Base-by-base conservation (phyloP, 2,113 vertebrate species). In the Nerophis lumbriciformis region DNA sequence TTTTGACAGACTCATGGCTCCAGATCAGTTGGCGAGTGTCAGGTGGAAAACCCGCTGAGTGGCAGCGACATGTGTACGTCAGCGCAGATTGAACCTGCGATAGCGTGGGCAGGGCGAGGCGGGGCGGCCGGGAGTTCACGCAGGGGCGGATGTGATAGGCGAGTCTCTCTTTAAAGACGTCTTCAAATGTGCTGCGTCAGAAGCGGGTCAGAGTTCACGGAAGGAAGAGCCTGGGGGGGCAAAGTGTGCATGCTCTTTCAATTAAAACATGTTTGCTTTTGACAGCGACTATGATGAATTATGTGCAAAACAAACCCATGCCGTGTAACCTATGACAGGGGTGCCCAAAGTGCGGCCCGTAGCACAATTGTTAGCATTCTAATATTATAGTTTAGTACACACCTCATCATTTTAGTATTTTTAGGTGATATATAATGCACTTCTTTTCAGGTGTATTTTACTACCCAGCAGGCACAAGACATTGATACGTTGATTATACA, bases 51-150 rank as follows among this genome's bases (percentile, higher is more conserved):
- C 28, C 28, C 53, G n/a, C 10, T 66, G 78, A 84, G 50, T 78
- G 71, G 61, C 75, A 54, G 74, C 66, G 68, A 61, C 57, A 79
- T 73, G 73, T 84, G 82, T 73, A 50, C 63, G 65, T 63, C 9
- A 56, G 68, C 66, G 73, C 58, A 77, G 71, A 75, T 80, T 58
- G 48, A 67, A 74, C 66, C 4, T 68, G 63, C 19, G 54, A 71
- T 67, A 68, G 62, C 45, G 57, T 15, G 69, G 67, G 59, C 68
- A n/a, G 53, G 63, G 53, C 78, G 65, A 16, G 39, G 69, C 75
- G n/a, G 19, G 19, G 19, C 61, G 39, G n/a, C 53, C 11, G 65
- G 68, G 28, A 28, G 2, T 28, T 80, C 76, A 60, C 64, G 28
- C 15, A 6, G 65, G 71, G 71, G 77, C 63, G 69, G 38, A 73